These are phyloP conservation scores for Lamellibrachia satsuma DNA, from an alignment of 2,888 invertebrate genomes.

Conservation along the genomic window DNA sequence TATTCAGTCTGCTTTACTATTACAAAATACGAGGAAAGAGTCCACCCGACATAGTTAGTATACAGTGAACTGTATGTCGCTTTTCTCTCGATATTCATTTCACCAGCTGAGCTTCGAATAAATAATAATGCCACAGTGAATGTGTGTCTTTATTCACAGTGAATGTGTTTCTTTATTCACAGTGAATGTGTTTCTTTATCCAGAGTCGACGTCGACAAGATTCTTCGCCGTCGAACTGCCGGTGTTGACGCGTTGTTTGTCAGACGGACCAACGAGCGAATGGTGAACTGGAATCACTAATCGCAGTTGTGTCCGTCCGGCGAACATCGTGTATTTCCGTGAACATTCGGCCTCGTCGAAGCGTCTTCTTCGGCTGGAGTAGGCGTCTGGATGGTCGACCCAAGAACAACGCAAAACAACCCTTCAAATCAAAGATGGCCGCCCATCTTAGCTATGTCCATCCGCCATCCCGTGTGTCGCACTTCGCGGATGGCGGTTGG, in stretches of 20 bases:
- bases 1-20: too few relatives aligned
- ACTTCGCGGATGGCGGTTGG: neutral
- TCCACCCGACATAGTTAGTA: too few relatives aligned
- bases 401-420: neutral
- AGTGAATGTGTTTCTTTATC: neutral
- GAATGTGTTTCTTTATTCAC: too few relatives aligned
- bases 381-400: neutral
- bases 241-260: neutral
- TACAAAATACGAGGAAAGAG: too few relatives aligned
- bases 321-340: conserved; percentile 3
- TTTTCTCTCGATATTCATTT: neutral
- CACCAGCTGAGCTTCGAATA: neutral
- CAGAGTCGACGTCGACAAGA: neutral
- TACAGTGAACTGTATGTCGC: neutral
- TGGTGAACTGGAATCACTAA: neutral
- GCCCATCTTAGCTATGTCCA: conserved; percentile 13
- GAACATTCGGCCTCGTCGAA: neutral
- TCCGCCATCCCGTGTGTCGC: neutral
- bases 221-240: neutral
- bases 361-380: neutral
- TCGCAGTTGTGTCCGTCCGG: conserved; percentile 17
- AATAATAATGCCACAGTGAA: neutral
- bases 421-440: neutral
- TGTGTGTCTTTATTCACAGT: too few relatives aligned
- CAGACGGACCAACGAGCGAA: conserved; percentile 17